Base-by-base conservation (phyloP, 2,797 vertebrate species). In the Oryzias dopingdopingensis region DNA sequence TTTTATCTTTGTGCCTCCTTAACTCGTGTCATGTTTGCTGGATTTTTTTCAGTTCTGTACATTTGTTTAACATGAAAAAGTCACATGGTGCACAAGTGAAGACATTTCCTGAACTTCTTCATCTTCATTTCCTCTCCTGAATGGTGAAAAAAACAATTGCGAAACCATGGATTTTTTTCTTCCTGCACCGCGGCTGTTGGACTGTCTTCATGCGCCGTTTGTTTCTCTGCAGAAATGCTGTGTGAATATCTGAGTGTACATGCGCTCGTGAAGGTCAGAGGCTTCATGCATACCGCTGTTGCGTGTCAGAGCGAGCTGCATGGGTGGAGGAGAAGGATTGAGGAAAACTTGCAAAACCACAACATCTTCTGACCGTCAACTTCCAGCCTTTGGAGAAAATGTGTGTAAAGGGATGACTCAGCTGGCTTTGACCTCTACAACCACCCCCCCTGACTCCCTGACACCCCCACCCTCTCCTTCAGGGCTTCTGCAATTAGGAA, bases 331-430 rank as follows among this genome's bases (percentile, higher is more conserved):
- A 62, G 29, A 1, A 18, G 29, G 29, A 4, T 49, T 37, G 42
- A 51, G 42, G 40, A 62, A 68, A 52, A 47, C 49, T 43, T 80
- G 51, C 70, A 76, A 67, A 70, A 82, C 76, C 64, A 71, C 56
- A 57, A 77, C 69, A 70, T 74, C 59, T 59, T 48, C 18, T 44
- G 49, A 46, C 46, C 59, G 66, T 56, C 72, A 43, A 26, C 61
- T 82, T 75, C 77, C 68, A 76, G 74, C 81, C 52, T 74, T 69
- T 64, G 54, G 79, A 89, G 89, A 84, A 90, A 89, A 81, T 84
- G 82, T 81, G 81, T 77, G 83, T 85, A 71, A 70, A 77, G 52
- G 66, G 65, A 79, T 90, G 90, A 89, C 69, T 90, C 84, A 89
- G 76, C 78, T 29, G 16, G 59, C 55, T 71, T 55, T 80, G 70